These are phyloP conservation scores for Delphinapterus leucas DNA, from an alignment of 2,113 vertebrate genomes.

Conservation along the genomic window DNA sequence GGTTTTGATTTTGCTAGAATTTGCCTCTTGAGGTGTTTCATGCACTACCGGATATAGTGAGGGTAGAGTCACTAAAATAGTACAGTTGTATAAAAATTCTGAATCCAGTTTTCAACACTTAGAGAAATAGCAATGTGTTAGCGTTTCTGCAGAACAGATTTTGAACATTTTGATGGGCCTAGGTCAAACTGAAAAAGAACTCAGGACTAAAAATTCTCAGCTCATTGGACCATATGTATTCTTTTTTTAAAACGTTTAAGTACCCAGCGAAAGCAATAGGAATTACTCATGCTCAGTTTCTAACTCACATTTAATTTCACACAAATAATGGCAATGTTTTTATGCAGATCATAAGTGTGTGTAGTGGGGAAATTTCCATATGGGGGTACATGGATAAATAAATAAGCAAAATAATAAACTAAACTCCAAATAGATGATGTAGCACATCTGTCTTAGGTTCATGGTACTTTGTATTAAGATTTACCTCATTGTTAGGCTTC, in stretches of 20 bases:
- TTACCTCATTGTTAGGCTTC: background rate
- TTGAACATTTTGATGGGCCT: background rate
- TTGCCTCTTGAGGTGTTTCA: background rate
- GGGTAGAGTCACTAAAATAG: background rate
- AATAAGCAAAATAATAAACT: background rate
- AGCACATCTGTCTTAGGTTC: background rate
- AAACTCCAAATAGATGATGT: background rate
- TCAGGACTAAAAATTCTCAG: background rate
- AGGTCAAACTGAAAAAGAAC: background rate
- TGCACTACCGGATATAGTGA: background rate
- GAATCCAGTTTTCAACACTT: background rate
- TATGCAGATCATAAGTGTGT: background rate
- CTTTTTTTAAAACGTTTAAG: background rate
- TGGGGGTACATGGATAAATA: background rate
- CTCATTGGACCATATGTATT: background rate
- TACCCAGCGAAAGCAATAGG: background rate
- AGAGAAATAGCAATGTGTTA: background rate
- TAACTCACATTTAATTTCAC: constrained; percentile 10
- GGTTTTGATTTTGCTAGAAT: background rate
- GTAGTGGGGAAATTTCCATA: background rate
- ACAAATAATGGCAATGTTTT: background rate
- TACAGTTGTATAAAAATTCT: background rate
- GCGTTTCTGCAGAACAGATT: background rate
- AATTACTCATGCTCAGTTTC: background rate
- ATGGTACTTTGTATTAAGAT: background rate